Conservation (phyloP, 2,888 invertebrate genomes). For the Hetaerina titia region DNA sequence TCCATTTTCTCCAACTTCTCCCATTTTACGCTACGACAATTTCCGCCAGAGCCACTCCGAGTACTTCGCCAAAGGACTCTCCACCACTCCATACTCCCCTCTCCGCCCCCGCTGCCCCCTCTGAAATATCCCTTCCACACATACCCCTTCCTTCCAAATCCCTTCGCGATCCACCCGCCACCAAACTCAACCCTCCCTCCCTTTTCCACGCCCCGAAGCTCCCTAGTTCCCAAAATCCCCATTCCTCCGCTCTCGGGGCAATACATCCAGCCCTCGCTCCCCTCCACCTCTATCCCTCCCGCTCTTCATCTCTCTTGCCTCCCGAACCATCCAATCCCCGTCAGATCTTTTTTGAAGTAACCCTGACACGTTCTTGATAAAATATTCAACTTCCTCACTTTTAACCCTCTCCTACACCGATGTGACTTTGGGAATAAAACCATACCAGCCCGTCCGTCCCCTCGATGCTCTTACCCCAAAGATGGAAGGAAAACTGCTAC, state of each 20-base stretch:
- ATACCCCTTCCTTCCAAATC: background rate
- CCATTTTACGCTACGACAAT: conserved; percentile 67
- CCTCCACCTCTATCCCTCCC: background rate
- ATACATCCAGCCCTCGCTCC: background rate
- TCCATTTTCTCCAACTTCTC: background rate
- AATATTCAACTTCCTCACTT: conserved; percentile 37
- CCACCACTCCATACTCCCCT: background rate
- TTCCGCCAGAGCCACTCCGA: conserved; percentile 40
- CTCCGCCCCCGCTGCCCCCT: background rate
- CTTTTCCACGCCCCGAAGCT: background rate
- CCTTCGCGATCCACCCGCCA: background rate
- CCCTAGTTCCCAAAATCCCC: background rate
- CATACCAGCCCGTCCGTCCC: background rate
- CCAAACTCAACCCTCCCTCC: background rate
- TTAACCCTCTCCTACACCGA: background rate
- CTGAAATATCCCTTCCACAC: background rate
- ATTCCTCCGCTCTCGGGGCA: background rate
- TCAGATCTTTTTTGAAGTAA: conserved; percentile 13
- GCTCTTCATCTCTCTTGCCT: background rate
- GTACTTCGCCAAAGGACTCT: background rate
- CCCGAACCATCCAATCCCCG: background rate
- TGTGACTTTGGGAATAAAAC: background rate
- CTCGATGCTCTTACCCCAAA: background rate
- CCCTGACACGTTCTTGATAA: conserved; percentile 37
- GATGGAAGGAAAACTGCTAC: background rate